phyloP scores from a whole-genome alignment of 1,140 invertebrate species.

The Lordiphosa collinella region DNA sequence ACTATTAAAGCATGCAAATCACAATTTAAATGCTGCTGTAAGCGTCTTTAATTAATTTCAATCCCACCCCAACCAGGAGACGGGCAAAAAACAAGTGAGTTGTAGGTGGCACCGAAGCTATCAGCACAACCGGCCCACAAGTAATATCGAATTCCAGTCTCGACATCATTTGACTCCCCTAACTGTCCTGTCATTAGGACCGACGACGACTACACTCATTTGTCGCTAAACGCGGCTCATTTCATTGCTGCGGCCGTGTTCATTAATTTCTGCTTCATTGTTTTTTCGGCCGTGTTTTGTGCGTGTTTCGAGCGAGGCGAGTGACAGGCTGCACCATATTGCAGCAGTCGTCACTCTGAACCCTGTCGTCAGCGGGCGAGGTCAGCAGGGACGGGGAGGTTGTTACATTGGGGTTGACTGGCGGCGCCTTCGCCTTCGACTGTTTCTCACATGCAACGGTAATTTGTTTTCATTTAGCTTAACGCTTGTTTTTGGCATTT shows the following conservation, averaged over 20 bases:
- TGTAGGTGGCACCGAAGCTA: background rate
- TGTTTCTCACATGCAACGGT: constrained; percentile 64
- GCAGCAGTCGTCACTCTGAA: constrained; percentile 34
- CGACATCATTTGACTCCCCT: constrained; percentile 61
- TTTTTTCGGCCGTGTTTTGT: constrained; percentile 7
- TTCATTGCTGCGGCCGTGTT: constrained; percentile 30
- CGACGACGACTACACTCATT: constrained; percentile 21
- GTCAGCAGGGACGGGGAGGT: constrained; percentile 14
- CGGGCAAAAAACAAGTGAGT: constrained; percentile 6
- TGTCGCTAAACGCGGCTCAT: constrained; percentile 22
- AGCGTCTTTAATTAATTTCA: constrained; percentile 37
- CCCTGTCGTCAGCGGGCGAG: background rate
- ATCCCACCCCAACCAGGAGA: constrained; percentile 3
- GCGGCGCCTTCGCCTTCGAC: constrained; percentile 16
- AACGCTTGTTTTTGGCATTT: constrained; percentile 76
- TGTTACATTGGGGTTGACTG: constrained; percentile 16
- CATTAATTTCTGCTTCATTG: constrained; percentile 27
- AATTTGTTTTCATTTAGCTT: constrained; percentile 79
- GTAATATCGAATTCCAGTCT: constrained; percentile 67
- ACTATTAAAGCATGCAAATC: too few species aligned
- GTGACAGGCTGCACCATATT: constrained; percentile 54
- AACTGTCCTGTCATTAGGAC: constrained; percentile 60
- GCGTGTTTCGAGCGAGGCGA: constrained; percentile 29
- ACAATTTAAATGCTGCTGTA: too few species aligned
- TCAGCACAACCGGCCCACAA: constrained; percentile 7